Conservation (phyloP, 2,113 vertebrate species). For the Cromileptes altivelis region DNA sequence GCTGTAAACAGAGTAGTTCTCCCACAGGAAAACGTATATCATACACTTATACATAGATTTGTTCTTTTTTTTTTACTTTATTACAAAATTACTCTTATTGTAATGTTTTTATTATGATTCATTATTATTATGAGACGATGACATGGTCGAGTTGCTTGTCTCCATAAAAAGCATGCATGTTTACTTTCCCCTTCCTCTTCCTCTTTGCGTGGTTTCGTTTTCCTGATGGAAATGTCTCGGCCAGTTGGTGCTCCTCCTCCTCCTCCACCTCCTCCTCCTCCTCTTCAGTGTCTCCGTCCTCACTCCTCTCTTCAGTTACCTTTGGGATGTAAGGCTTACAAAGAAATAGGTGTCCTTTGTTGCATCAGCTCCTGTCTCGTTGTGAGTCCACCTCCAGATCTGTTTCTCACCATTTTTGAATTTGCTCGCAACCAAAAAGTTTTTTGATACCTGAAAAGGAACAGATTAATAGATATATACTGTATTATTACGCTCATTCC, state of each 20-base stretch:
- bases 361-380: conserved; percentile 65
- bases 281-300: conserved; percentile 33
- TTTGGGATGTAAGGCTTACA: conserved; percentile 82
- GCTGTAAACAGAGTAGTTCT: conserved; percentile 79
- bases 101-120: conserved; percentile 71
- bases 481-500: conserved; percentile 72
- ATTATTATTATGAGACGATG: conserved; percentile 75
- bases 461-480: conserved; percentile 80
- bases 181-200: conserved; percentile 64
- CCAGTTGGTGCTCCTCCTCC: conserved; percentile 43
- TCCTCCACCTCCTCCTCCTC: conserved; percentile 15
- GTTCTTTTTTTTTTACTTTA: conserved; percentile 64
- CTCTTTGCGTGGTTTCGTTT: conserved; percentile 43
- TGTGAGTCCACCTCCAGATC: conserved; percentile 53
- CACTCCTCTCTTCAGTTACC: conserved; percentile 60
- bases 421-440: conserved; percentile 65
- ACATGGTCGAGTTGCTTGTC: conserved; percentile 76
- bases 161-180: conserved; percentile 85
- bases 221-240: conserved; percentile 51
- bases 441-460: conserved; percentile 84
- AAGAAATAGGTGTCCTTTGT: conserved; percentile 72
- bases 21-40: conserved; percentile 69
- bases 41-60: conserved; percentile 78
- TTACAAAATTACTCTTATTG: conserved; percentile 81
- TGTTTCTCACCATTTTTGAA: conserved; percentile 59